Percentiles rank a stretch among this genome's conserved stretches.
These are phyloP conservation scores for Falco cherrug DNA, from an alignment of 2,797 vertebrate genomes.

Conservation along the genomic window DNA sequence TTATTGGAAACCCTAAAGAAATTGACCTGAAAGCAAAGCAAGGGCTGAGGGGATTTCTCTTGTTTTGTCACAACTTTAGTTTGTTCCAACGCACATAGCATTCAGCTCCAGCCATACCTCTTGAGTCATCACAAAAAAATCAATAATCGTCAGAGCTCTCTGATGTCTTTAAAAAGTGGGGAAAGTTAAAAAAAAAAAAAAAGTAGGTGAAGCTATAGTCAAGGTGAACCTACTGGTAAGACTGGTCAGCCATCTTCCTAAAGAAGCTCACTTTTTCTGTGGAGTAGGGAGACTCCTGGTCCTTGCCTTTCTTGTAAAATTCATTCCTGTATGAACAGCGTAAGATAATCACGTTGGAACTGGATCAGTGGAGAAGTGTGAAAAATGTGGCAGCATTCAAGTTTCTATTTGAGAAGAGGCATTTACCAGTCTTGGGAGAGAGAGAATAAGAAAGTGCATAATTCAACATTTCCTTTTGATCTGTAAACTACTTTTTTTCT, in stretches of 20 bases:
- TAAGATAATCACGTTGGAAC: slow-evolving; percentile 59
- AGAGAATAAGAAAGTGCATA: slow-evolving; percentile 60
- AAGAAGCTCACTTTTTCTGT: neutral
- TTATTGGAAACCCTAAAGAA: neutral
- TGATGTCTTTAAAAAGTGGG: neutral
- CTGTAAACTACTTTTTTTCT: slow-evolving; percentile 58
- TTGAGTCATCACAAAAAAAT: slow-evolving; percentile 1
- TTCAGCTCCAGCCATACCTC: neutral
- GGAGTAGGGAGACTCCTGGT: neutral
- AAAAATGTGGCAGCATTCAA: slow-evolving; percentile 57
- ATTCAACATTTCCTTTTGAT: slow-evolving; percentile 65
- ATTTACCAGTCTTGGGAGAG: slow-evolving; percentile 57
- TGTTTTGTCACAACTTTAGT: slow-evolving; percentile 2
- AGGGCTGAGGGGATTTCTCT: neutral
- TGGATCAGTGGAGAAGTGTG: slow-evolving; percentile 60
- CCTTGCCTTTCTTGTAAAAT: slow-evolving; percentile 2
- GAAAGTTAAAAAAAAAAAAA: neutral
- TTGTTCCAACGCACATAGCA: neutral
- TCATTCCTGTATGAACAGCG: slow-evolving; percentile 8
- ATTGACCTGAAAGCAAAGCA: slow-evolving; percentile 12
- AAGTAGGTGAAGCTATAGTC: neutral
- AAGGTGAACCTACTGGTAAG: neutral
- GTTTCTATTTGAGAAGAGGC: slow-evolving; percentile 44
- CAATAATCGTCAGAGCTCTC: neutral
- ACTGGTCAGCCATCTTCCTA: neutral